These are phyloP conservation scores for Himalopsyche kuldschensis DNA, from an alignment of 2,888 invertebrate species.

Conservation along the genomic window DNA sequence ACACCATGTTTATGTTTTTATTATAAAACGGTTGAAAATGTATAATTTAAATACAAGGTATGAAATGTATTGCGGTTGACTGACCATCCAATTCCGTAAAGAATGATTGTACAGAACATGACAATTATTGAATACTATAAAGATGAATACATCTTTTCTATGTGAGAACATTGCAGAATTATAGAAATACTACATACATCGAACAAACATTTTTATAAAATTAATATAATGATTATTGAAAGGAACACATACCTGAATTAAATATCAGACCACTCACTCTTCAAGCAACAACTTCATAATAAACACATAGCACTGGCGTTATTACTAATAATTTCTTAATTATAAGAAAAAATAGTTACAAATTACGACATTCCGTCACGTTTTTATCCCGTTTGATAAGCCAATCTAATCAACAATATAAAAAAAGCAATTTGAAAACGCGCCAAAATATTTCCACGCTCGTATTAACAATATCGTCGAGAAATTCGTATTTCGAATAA, in stretches of 20 bases:
- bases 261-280: background rate
- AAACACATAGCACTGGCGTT: background rate
- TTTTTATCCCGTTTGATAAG: background rate
- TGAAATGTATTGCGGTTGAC: too few relatives aligned
- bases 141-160: too few relatives aligned
- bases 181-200: too few relatives aligned
- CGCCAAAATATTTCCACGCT: background rate
- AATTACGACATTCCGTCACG: background rate
- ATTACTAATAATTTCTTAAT: background rate
- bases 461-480: background rate
- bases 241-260: background rate
- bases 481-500: slow-evolving; percentile 6
- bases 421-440: background rate
- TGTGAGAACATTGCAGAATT: too few relatives aligned
- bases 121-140: too few relatives aligned
- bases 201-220: too few relatives aligned
- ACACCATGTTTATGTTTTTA: too few relatives aligned
- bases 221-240: too few relatives aligned
- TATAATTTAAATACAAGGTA: too few relatives aligned
- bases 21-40: too few relatives aligned
- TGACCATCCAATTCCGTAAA: too few relatives aligned
- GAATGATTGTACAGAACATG: too few relatives aligned
- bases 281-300: background rate
- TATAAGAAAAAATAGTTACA: background rate
- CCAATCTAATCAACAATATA: background rate